Evolutionary conservation across 2,797 vertebrate species (phyloP), one percentile per base, ranked within the genome.

Genomic region (Paramormyrops hopkinsi): DNA sequence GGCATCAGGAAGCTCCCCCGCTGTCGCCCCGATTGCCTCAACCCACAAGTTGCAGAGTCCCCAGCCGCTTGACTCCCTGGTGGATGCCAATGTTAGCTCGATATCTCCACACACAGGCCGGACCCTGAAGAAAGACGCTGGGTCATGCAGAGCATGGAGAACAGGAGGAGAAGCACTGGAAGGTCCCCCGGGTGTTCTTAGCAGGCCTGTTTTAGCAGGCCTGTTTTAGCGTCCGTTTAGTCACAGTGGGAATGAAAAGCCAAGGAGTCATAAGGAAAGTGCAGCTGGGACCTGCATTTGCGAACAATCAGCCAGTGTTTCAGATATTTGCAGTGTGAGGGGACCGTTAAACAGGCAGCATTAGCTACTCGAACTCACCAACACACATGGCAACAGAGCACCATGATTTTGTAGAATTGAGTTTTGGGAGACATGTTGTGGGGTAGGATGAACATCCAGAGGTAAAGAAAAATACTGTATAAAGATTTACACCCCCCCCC

Each of bases 81-180:
- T 92, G 92, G 90, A 90, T 22, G 88, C 84, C 92, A 93, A 92
- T 91, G 88, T 91, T 90, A 91, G 92, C 91, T 91, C 87, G 89
- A 90, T 90, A 90, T 88, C 87, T 89, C 62, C 54, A 89, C 37
- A 90, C 53, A 5, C 79, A 89, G 83, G 83, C 50, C 51, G 5
- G 46, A 11, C 6, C 50, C 51, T 51, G 51, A 54, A 50, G 85
- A 29, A 2, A n/a, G 85, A 56, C 11, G 29, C 11, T 56, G 25
- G 51, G 85, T 86, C 25, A 86, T 11, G 22, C 48, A 51, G 46
- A 50, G 9, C 79, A 50, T 11, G 79, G 3, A 46, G n/a, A 9
- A 25, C 79, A 50, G 79, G 79, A n/a, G 46, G 46, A 50, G 41
- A 84, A 46, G 44, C 19, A 9, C 19, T n/a, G 14, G 29, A 19